A percentile compares a stretch with the other conserved stretches of the same genome.
These are phyloP conservation scores for Drosophila anomalata DNA, from an alignment of 2,888 invertebrate species.

Conservation along the genomic window DNA sequence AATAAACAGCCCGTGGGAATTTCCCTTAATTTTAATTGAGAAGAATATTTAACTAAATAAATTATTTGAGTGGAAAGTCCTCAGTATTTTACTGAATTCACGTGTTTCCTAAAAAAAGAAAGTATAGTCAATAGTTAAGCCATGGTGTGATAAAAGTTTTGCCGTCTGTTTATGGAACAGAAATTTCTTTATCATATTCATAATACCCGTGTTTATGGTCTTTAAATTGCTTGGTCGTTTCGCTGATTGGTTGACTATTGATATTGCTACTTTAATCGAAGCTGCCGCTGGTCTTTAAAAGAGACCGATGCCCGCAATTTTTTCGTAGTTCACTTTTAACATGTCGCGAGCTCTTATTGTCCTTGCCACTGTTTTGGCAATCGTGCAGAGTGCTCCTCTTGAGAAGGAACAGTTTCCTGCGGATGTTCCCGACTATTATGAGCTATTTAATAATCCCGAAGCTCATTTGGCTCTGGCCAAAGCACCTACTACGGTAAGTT, in stretches of 20 bases:
- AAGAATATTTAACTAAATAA: background rate
- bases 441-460: slow-evolving; percentile 47
- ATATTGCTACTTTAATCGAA: slow-evolving; percentile 12
- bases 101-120: background rate
- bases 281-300: slow-evolving; percentile 16
- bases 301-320: background rate
- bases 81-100: background rate
- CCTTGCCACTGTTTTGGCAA: slow-evolving; percentile 1
- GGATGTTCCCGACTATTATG: slow-evolving; percentile 31
- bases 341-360: slow-evolving; percentile 27
- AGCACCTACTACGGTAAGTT: slow-evolving; percentile 35
- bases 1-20: slow-evolving; percentile 1
- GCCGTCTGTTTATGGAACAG: background rate
- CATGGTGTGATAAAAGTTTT: background rate
- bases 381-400: slow-evolving; percentile 7
- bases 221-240: slow-evolving; percentile 14
- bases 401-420: background rate
- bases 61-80: background rate
- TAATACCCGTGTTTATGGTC: slow-evolving; percentile 11
- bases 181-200: background rate
- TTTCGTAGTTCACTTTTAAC: slow-evolving; percentile 12
- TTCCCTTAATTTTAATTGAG: background rate
- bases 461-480: slow-evolving; percentile 32
- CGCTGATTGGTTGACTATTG: slow-evolving; percentile 1
- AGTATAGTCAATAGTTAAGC: background rate